A percentile compares a stretch with the other conserved stretches of the same genome.
Conservation (phyloP, 2,113 vertebrate species). For the Brachypteracias leptosomus region DNA sequence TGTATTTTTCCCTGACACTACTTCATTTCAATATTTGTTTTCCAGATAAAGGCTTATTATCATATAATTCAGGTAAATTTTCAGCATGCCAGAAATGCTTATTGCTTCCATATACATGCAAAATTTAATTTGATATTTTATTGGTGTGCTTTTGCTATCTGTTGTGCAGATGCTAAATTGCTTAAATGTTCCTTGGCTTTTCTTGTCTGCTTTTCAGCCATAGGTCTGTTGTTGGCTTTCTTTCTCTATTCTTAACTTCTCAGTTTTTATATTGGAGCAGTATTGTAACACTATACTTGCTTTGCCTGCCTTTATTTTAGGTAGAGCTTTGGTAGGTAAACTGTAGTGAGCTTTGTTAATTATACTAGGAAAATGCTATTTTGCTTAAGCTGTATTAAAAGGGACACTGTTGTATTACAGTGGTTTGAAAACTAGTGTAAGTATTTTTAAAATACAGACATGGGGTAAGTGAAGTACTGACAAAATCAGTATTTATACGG, state of each 20-base stretch:
- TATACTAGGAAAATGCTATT: not conserved
- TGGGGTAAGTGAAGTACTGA: not conserved
- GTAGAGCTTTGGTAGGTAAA: conserved; percentile 22
- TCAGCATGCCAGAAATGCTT: conserved; percentile 71
- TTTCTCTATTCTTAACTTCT: not conserved
- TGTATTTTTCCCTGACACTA: conserved; percentile 69
- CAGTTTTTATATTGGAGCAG: not conserved
- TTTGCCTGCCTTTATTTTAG: conserved; percentile 45
- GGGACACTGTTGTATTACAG: not conserved
- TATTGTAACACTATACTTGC: not conserved
- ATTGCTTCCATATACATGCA: conserved; percentile 60
- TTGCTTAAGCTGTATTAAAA: conserved; percentile 12
- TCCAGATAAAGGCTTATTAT: conserved; percentile 90
- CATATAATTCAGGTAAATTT: conserved; percentile 94
- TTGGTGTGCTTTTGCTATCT: conserved; percentile 64
- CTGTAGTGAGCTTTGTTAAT: not conserved
- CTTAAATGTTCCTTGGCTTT: conserved; percentile 41
- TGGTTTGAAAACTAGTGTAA: conserved; percentile 3
- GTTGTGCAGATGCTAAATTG: conserved; percentile 51
- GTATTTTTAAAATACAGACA: not conserved
- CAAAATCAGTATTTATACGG: not conserved
- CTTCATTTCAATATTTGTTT: conserved; percentile 84
- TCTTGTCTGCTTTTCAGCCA: conserved; percentile 43
- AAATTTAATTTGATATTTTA: conserved; percentile 40
- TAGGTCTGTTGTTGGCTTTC: not conserved